Conservation (phyloP, 37 sponge, comb jelly and placozoan genomes). For the Petrosia ficiformis region DNA sequence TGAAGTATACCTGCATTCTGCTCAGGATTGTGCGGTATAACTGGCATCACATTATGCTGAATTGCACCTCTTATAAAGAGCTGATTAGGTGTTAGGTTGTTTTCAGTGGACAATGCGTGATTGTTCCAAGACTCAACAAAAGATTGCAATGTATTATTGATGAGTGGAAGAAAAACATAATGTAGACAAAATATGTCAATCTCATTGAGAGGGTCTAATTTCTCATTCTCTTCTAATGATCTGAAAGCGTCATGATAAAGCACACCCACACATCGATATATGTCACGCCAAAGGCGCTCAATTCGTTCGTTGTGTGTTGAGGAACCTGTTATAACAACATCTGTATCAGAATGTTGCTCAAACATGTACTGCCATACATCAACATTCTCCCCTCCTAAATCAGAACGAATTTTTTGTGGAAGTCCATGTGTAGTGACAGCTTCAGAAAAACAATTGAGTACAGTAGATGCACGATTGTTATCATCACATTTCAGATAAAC, state of each 20-base stretch:
- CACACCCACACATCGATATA: constrained; percentile 10
- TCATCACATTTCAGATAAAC: constrained; percentile 34
- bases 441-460: constrained; percentile 13
- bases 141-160: constrained; percentile 13
- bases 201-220: constrained; percentile 33
- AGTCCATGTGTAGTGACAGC: constrained; percentile 4
- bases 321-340: constrained; percentile 36
- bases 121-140: constrained; percentile 11
- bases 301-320: constrained; percentile 33
- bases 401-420: constrained; percentile 25
- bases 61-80: no score
- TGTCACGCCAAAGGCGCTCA: constrained; percentile 41
- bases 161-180: constrained; percentile 25
- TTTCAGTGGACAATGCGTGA: constrained; percentile 32
- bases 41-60: constrained; percentile 9
- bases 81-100: constrained; percentile 27
- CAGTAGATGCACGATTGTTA: constrained; percentile 36
- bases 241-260: constrained; percentile 17
- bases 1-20: no score
- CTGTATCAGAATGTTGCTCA: neutral
- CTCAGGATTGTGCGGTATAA: no score
- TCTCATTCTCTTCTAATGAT: constrained; percentile 7
- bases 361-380: constrained; percentile 35
- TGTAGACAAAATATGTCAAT: constrained; percentile 27
- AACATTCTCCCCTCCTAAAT: constrained; percentile 42